Evolutionary conservation across 2,888 invertebrate species (phyloP).

Genomic region (Apotomis turbidana): DNA sequence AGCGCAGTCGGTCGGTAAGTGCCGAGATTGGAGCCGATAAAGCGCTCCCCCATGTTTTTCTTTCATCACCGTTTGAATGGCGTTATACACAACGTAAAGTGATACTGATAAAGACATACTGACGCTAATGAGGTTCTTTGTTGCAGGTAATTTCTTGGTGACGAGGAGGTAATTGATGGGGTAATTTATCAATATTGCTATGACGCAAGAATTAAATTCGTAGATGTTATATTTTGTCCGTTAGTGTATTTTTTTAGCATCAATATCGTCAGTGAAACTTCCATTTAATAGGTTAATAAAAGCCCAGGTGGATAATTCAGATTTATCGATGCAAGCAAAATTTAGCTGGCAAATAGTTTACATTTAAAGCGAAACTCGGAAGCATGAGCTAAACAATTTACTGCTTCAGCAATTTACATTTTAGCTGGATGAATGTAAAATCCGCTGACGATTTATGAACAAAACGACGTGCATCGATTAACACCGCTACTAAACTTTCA

Average conservation of each 20-base stretch:
- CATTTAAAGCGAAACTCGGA: conserved; percentile 22
- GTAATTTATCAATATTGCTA: neutral
- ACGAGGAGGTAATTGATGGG: neutral
- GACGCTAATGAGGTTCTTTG: conserved; percentile 39
- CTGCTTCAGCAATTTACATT: conserved; percentile 30
- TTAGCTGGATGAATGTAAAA: conserved; percentile 21
- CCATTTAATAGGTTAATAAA: conserved; percentile 20
- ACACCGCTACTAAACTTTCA: conserved; percentile 54
- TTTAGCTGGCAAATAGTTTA: conserved; percentile 10
- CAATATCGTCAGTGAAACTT: conserved; percentile 3
- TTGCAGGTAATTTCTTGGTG: conserved; percentile 37
- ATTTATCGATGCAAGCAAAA: conserved; percentile 24
- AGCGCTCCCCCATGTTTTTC: conserved; percentile 81
- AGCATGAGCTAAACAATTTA: conserved; percentile 22
- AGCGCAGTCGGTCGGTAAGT: conserved; percentile 79
- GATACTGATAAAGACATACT: conserved; percentile 24
- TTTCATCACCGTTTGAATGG: conserved; percentile 79
- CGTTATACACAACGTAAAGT: conserved; percentile 60
- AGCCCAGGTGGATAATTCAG: conserved; percentile 20
- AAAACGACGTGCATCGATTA: conserved; percentile 37
- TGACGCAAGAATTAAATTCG: no score
- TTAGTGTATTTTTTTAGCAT: neutral
- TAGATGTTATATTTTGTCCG: no score
- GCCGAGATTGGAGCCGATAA: conserved; percentile 83
- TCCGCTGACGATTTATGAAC: conserved; percentile 32